These are phyloP conservation scores for Microchrysa polita DNA, from an alignment of 2,888 invertebrate species.

Conservation along the genomic window DNA sequence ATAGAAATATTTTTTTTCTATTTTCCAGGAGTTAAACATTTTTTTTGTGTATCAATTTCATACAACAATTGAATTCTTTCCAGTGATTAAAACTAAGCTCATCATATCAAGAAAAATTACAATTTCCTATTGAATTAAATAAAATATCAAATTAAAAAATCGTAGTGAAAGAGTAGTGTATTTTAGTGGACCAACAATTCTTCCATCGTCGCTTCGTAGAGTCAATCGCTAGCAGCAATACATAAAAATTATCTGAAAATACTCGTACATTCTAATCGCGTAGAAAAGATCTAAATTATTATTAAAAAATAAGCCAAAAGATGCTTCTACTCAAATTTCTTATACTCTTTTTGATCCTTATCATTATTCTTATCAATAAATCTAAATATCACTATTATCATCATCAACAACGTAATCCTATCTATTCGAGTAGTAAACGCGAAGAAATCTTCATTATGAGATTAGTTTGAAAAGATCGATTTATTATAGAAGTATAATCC, in stretches of 20 bases:
- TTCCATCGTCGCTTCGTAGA: constrained; percentile 21
- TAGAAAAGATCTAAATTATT: background rate
- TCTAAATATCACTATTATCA: constrained; percentile 31
- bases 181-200: constrained; percentile 1
- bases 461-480: constrained; percentile 1
- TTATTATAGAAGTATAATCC: too few relatives aligned
- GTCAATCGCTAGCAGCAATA: background rate
- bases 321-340: constrained; percentile 22
- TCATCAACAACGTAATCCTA: background rate
- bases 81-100: background rate
- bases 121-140: constrained; percentile 2
- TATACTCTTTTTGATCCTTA: constrained; percentile 15
- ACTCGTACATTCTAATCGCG: background rate
- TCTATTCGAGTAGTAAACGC: constrained; percentile 24
- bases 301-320: background rate
- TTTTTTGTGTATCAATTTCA: background rate
- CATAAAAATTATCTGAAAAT: background rate
- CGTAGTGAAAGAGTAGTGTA: background rate
- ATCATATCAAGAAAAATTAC: constrained; percentile 10
- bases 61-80: background rate
- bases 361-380: constrained; percentile 25
- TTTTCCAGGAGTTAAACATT: background rate
- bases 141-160: background rate
- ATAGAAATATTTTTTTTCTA: background rate
- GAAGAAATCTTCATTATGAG: constrained; percentile 1